Conservation (phyloP, 2,888 invertebrate genomes). For the Neoitamus cyanurus region DNA sequence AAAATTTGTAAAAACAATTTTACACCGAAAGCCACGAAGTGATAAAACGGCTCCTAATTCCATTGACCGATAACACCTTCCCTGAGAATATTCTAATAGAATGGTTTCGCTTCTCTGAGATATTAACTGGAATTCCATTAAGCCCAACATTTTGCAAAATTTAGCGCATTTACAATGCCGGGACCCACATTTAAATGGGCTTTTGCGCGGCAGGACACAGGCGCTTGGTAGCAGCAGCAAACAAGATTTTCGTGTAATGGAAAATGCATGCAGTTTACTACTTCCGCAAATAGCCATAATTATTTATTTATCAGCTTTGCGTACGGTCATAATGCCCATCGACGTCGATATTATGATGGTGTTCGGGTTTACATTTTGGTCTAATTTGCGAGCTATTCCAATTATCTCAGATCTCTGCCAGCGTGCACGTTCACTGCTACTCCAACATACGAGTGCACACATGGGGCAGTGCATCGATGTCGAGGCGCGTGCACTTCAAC, state of each 20-base stretch:
- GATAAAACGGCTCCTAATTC: background rate
- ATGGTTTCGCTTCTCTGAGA: background rate
- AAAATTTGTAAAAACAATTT: background rate
- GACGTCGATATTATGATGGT: conserved; percentile 29
- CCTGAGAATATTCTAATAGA: background rate
- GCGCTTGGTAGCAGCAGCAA: conserved; percentile 18
- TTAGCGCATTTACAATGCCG: background rate
- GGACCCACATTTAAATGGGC: background rate
- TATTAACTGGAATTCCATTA: background rate
- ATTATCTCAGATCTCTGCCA: conserved; percentile 28
- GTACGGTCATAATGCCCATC: conserved; percentile 18
- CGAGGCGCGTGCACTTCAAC: background rate
- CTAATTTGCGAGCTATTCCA: conserved; percentile 41
- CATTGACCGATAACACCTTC: background rate
- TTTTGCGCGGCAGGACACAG: background rate
- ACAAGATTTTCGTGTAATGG: conserved; percentile 28
- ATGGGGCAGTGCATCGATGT: too few relatives aligned
- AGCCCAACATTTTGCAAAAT: background rate
- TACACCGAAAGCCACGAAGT: background rate
- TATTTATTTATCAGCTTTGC: conserved; percentile 40
- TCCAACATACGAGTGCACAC: too few relatives aligned
- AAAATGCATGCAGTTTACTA: conserved; percentile 34
- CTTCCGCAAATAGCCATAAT: conserved; percentile 30
- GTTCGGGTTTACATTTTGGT: conserved; percentile 17
- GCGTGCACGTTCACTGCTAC: background rate